A percentile compares a stretch with the other conserved stretches of the same genome.
Conservation (phyloP, 2,113 vertebrate genomes). For the Thinocorus orbignyianus region DNA sequence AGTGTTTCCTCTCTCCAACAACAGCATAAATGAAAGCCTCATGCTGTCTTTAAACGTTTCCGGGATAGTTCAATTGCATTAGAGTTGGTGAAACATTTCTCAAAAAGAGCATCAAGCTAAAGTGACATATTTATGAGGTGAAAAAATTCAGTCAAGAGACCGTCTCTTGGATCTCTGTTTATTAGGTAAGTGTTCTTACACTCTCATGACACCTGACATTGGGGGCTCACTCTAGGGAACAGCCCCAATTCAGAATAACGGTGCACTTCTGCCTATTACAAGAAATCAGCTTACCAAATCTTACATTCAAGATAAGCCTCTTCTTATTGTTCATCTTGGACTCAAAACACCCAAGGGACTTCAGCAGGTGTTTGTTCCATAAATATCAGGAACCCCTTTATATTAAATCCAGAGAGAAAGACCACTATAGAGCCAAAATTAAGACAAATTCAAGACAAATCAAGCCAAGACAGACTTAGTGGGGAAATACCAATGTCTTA, state of each 20-base stretch:
- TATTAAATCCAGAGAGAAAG: conserved; percentile 20
- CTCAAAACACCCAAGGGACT: neutral
- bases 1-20: neutral
- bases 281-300: conserved; percentile 47
- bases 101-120: conserved; percentile 18
- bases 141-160: conserved; percentile 43
- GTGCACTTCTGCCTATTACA: conserved; percentile 13
- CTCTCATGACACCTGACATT: conserved; percentile 37
- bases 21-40: neutral
- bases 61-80: conserved; percentile 8
- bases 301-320: conserved; percentile 49
- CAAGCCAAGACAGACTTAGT: neutral
- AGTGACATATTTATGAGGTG: conserved; percentile 76
- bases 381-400: conserved; percentile 19
- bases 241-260: neutral
- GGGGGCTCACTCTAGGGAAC: neutral
- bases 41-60: neutral
- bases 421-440: neutral
- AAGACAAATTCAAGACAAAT: neutral
- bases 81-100: conserved; percentile 50
- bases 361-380: conserved; percentile 51
- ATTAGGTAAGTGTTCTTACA: conserved; percentile 36
- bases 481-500: neutral
- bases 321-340: conserved; percentile 59
- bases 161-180: conserved; percentile 52